Percentiles rank a stretch among this genome's conserved stretches.
phyloP scores from a whole-genome alignment of 2,797 vertebrate species.

The Stomatorhinus walkeri region DNA sequence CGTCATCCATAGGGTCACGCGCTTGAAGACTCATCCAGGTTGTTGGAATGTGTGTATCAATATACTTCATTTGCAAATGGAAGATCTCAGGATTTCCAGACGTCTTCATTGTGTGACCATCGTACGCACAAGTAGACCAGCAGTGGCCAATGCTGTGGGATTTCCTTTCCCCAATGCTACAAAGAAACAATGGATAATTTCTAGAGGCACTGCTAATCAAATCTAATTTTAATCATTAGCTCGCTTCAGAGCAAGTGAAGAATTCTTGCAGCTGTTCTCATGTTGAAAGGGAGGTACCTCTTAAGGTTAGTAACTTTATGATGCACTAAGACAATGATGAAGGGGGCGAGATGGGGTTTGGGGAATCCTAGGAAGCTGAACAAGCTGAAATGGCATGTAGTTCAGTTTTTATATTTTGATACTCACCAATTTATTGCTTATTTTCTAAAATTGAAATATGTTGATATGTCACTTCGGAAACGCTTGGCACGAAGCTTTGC shows the following conservation, averaged over 20 bases:
- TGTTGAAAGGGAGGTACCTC: neutral
- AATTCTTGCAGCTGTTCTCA: neutral
- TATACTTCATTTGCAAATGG: conserved; percentile 17
- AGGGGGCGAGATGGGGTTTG: neutral
- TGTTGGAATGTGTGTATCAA: conserved; percentile 12
- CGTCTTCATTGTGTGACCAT: conserved; percentile 13
- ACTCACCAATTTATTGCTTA: neutral
- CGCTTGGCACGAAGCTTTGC: neutral
- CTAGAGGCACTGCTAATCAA: neutral
- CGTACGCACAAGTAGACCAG: neutral
- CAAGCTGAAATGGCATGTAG: conserved; percentile 13
- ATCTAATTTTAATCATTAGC: neutral
- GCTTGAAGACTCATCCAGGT: conserved; percentile 19
- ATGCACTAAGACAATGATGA: neutral
- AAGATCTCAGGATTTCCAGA: conserved; percentile 28
- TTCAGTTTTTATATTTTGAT: conserved; percentile 10
- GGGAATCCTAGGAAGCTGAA: neutral
- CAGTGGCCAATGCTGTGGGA: neutral
- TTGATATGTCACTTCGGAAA: neutral
- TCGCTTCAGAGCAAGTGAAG: neutral
- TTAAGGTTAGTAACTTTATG: neutral
- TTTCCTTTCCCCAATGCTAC: neutral
- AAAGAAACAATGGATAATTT: neutral
- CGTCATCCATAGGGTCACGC: neutral
- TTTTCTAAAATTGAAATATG: neutral